Evolutionary conservation across 2,888 invertebrate species (phyloP).

Genomic region (Kuschelorhynchus macadamiae): DNA sequence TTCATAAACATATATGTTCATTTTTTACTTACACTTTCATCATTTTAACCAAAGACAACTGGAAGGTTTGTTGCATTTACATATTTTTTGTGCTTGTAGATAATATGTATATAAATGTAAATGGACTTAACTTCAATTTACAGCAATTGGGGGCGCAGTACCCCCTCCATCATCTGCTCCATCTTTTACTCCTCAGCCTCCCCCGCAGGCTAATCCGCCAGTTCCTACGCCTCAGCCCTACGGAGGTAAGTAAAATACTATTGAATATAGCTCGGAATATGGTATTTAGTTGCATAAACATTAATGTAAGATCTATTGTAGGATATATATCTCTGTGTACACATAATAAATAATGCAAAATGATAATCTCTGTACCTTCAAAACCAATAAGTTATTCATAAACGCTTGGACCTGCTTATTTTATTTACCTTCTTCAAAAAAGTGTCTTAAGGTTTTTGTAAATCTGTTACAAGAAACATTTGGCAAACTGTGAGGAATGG

Average conservation of each 20-base stretch:
- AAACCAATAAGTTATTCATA: too few species aligned
- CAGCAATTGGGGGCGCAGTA: conserved; percentile 70
- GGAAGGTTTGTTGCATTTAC: conserved; percentile 47
- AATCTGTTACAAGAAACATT: too few species aligned
- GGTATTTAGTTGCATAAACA: neutral
- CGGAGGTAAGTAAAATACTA: conserved; percentile 64
- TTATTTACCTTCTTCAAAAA: too few species aligned
- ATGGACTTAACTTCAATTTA: conserved; percentile 53
- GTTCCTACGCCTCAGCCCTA: conserved; percentile 69
- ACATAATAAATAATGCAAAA: too few species aligned
- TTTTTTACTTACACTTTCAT: conserved; percentile 2
- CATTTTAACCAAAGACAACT: conserved; percentile 10
- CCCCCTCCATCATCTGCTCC: conserved; percentile 73
- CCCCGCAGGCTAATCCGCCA: conserved; percentile 72
- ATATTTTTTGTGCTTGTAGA: conserved; percentile 34
- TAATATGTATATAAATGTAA: conserved; percentile 49
- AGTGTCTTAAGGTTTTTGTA: too few species aligned
- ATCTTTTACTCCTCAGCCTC: conserved; percentile 77
- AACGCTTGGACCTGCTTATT: too few species aligned
- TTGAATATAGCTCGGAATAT: neutral
- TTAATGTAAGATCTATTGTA: too few species aligned
- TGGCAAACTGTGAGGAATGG: too few species aligned
- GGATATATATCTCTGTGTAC: too few species aligned
- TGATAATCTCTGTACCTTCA: too few species aligned
- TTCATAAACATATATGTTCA: neutral